Evolutionary conservation across 2,888 invertebrate genomes (phyloP).

Genomic region (Idaea dimidiata): DNA sequence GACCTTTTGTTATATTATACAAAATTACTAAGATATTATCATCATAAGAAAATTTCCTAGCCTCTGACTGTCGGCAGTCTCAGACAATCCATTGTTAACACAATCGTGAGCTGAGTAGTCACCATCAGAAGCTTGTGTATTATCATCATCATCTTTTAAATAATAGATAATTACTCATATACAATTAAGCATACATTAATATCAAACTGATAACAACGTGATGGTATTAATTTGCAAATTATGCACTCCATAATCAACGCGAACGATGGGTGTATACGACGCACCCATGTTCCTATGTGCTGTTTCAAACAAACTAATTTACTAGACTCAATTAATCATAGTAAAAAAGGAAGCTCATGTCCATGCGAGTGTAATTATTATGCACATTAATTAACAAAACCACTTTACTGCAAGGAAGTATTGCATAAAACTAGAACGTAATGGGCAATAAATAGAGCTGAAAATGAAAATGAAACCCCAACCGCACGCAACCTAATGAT

Average conservation of each 20-base stretch:
- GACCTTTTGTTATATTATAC: not conserved
- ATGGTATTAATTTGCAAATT: slow-evolving; percentile 13
- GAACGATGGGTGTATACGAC: slow-evolving; percentile 14
- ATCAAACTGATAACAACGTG: slow-evolving; percentile 6
- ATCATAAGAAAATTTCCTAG: not conserved
- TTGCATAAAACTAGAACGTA: not conserved
- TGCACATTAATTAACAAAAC: slow-evolving; percentile 76
- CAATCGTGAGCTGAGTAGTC: not conserved
- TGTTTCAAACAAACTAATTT: slow-evolving; percentile 64
- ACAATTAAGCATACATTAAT: slow-evolving; percentile 13
- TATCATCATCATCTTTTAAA: not conserved
- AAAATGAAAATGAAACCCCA: not conserved
- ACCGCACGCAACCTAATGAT: not conserved
- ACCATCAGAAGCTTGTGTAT: not conserved
- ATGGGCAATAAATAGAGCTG: not conserved
- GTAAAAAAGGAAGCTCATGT: slow-evolving; percentile 76
- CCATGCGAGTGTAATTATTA: slow-evolving; percentile 76
- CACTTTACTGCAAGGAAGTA: slow-evolving; percentile 6
- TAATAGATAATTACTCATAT: slow-evolving; percentile 15
- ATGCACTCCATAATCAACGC: slow-evolving; percentile 8
- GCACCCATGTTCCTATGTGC: slow-evolving; percentile 29
- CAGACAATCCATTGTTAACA: not conserved
- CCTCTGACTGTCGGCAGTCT: not conserved
- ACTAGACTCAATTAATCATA: slow-evolving; percentile 73
- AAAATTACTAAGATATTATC: not conserved